Conservation (phyloP, 2,113 vertebrate genomes). For the Myanophis thanlyinensis region DNA sequence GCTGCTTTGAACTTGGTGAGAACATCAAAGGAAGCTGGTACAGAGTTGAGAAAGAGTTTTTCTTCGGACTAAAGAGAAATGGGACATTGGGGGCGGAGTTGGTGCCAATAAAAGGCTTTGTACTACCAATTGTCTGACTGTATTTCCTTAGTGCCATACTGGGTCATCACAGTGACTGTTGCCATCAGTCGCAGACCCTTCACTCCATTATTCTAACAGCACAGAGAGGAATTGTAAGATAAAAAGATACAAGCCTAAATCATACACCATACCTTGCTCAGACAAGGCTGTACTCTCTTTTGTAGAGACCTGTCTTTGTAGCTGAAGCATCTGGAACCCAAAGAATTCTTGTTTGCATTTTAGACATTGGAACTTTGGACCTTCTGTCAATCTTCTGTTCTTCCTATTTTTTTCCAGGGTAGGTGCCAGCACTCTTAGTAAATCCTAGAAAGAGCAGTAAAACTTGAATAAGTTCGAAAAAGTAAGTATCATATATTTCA, state of each 20-base stretch:
- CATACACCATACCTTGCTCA: constrained; percentile 44
- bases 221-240: neutral
- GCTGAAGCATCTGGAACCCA: neutral
- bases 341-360: constrained; percentile 82
- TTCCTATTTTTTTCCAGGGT: constrained; percentile 74
- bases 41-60: too few species aligned
- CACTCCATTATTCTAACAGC: neutral
- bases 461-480: neutral
- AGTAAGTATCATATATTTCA: neutral
- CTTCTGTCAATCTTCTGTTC: constrained; percentile 32
- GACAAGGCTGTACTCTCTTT: constrained; percentile 22
- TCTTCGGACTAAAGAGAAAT: too few species aligned
- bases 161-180: too few species aligned
- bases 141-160: too few species aligned
- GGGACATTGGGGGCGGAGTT: too few species aligned
- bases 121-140: too few species aligned
- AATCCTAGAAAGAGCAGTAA: constrained; percentile 48
- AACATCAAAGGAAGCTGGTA: too few species aligned
- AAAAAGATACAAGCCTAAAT: neutral
- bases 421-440: constrained; percentile 72
- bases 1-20: too few species aligned
- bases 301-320: constrained; percentile 37
- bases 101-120: too few species aligned
- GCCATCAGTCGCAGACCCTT: neutral
- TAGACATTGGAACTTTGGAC: constrained; percentile 77